Evolutionary conservation across 2,113 vertebrate species (phyloP).

Genomic region (Oceanites oceanicus): DNA sequence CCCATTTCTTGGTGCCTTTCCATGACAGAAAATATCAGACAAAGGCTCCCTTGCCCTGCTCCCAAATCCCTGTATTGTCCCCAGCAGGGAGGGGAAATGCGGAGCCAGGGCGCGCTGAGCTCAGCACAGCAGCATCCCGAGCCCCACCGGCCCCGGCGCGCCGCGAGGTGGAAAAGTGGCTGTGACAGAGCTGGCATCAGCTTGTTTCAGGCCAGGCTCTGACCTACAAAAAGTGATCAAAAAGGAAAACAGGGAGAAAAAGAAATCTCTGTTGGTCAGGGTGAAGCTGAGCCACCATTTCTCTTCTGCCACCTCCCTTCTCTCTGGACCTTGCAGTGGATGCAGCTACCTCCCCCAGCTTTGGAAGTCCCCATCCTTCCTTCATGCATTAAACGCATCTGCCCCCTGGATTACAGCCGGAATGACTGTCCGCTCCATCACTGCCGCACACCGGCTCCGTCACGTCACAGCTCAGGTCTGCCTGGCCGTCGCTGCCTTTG

Average conservation of each 20-base stretch:
- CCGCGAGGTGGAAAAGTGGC: background rate
- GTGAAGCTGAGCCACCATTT: background rate
- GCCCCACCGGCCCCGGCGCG: accelerated
- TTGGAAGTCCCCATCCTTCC: background rate
- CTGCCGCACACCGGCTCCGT: accelerated
- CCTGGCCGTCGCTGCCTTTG: background rate
- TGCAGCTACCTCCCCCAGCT: background rate
- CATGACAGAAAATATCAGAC: background rate
- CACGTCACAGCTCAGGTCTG: background rate
- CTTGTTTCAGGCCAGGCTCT: background rate
- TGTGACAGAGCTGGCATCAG: conserved; percentile 33
- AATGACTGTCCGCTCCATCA: accelerated
- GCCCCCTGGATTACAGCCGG: accelerated
- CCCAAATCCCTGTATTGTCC: conserved; percentile 45
- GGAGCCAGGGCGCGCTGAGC: background rate
- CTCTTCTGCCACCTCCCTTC: background rate
- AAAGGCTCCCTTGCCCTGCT: background rate
- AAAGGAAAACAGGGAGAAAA: background rate
- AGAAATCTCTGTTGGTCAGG: background rate
- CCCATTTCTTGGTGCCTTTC: background rate
- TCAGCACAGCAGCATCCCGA: background rate
- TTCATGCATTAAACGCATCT: too few species aligned
- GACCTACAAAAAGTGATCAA: background rate
- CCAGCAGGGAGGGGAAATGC: background rate
- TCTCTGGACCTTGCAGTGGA: background rate